Conservation (phyloP, 1,140 invertebrate genomes). For the Tribolium madens region DNA sequence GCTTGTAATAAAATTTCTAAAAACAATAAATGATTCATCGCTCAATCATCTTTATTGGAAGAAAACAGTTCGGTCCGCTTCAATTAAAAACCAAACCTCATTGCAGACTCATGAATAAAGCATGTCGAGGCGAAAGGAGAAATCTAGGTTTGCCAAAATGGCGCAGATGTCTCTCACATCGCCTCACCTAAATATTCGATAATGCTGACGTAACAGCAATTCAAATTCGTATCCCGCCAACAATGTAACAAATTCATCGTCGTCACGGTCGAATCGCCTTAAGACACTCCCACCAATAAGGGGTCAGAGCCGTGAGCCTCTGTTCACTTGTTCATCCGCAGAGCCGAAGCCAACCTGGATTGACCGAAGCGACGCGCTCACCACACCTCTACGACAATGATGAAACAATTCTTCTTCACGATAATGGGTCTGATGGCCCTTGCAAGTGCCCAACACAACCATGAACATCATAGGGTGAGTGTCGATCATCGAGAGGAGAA, state of each 20-base stretch:
- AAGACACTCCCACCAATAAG: conserved; percentile 24
- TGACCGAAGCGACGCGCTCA: neutral
- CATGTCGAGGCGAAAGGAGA: too few relatives aligned
- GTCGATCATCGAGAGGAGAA: neutral
- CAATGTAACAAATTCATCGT: neutral
- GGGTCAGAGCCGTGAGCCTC: conserved; percentile 10
- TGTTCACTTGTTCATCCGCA: conserved; percentile 8
- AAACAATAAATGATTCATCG: too few relatives aligned
- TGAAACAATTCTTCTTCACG: neutral
- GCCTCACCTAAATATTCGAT: neutral
- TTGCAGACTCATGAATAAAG: too few relatives aligned
- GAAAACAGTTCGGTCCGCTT: too few relatives aligned
- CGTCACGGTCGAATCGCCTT: conserved; percentile 15
- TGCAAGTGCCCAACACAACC: conserved; percentile 12
- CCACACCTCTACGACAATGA: neutral
- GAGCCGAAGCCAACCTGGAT: conserved; percentile 2
- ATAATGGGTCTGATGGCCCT: neutral
- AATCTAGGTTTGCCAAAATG: neutral
- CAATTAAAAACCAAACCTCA: too few relatives aligned
- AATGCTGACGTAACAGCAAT: neutral
- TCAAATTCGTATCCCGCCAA: neutral
- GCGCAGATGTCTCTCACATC: neutral
- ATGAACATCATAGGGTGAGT: conserved; percentile 23
- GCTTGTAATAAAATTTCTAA: too few relatives aligned
- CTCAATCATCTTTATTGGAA: too few relatives aligned